Evolutionary conservation across 2,797 vertebrate genomes (phyloP), one percentile per base, ranked within the genome.

Genomic region (Gobio occitaniae): DNA sequence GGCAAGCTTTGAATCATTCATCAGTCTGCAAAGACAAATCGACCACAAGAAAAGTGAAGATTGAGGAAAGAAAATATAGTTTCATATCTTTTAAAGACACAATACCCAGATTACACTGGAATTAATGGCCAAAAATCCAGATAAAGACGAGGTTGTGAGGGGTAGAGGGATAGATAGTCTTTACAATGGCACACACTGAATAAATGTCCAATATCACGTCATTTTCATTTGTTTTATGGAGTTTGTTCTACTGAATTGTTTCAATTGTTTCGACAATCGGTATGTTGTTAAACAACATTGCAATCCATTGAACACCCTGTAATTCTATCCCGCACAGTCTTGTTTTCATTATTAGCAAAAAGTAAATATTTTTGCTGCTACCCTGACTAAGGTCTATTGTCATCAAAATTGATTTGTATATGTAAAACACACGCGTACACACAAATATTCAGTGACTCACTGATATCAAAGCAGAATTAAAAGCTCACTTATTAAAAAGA

Each of bases 1-100:
- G 87, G 78, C 36, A 72, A 87, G 89, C 87, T 86, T 84, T 80
- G 86, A 82, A 90, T 93, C 80, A 91, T 87, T 94, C 92, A 91
- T 94, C 88, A 79, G 78, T 63, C 95, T 96, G 89, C 1, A 36
- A 85, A 83, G 78, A 41, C 15, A 70, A 63, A 80, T 66, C 32
- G 6, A 25, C 3, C 2, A 38, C 19, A 16, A 56, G 44, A 32
- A 56, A 56, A 56, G 17, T 59, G 56, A 78, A 16, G 5, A 41
- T 3, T 6, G 19, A 54, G 19, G 68, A 0, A 41, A 52, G 12
- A 54, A 80, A 80, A 80, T 32, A 4, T 70, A 2, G 9, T 63
- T 21, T 79, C 16, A 61, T 54, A 21, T 25, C 2, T 44, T 78
- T 61, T 61, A 59, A 44, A 21, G 1, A 56, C 17, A 36, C 72